phyloP scores from a whole-genome alignment of 2,113 vertebrate species.

The Jacana jacana region DNA sequence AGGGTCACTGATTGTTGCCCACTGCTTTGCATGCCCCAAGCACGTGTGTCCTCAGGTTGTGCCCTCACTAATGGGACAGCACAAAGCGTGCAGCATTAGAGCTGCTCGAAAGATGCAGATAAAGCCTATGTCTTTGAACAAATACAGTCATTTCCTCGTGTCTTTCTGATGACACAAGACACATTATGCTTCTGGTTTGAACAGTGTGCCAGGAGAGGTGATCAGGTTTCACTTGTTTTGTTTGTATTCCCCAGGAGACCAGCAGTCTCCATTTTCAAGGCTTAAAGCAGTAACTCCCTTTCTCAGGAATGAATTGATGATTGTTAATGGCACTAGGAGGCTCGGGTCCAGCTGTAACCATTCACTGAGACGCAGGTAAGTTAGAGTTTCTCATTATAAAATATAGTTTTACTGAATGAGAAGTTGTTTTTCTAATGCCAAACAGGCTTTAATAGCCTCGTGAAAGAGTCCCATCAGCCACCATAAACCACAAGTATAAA shows the following conservation, averaged over 20 bases:
- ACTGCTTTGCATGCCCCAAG: background rate
- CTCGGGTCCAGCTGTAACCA: background rate
- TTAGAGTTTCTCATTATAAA: conserved; percentile 23
- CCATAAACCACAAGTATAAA: background rate
- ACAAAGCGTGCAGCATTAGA: background rate
- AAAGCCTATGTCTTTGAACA: background rate
- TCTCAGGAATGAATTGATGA: conserved; percentile 1
- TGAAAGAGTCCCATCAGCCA: background rate
- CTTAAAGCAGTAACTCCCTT: conserved; percentile 24
- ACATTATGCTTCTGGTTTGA: background rate
- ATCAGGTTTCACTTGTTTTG: conserved; percentile 69
- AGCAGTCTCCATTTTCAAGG: conserved; percentile 31
- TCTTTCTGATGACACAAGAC: background rate
- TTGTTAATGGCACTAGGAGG: conserved; percentile 21
- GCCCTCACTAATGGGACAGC: accelerated
- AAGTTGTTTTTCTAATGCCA: background rate
- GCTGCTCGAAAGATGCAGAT: background rate
- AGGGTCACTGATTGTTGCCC: background rate
- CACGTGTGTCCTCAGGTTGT: accelerated
- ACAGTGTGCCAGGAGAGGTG: conserved; percentile 23
- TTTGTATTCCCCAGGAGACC: conserved; percentile 68
- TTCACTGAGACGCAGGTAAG: conserved; percentile 53
- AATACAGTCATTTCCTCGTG: background rate
- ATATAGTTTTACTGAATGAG: background rate
- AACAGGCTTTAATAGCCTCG: background rate